Base-by-base conservation (phyloP, 1,140 invertebrate genomes). In the Hylaeus volcanicus region DNA sequence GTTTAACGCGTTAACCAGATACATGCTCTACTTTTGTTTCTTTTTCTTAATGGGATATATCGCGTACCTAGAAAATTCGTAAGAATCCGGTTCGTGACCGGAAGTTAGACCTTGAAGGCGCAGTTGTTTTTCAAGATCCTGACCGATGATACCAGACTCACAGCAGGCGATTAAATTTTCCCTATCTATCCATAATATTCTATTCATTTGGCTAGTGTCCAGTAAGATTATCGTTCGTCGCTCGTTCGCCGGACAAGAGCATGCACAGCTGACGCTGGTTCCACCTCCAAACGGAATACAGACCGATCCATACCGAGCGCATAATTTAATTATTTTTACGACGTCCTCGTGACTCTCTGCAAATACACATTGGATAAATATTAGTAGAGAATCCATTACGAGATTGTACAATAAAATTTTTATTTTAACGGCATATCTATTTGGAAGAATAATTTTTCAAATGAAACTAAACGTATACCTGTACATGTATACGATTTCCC, bases 11-110 rank as follows among this genome's bases (percentile, higher is more conserved):
- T 26, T 26, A 26, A 26, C 26, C 26, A 26, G 26, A 26, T 26
- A 26, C 26, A 0, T 26, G 26, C 26, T 26, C 26, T 26, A 26
- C 26, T 26, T 26, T 26, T 26, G 26, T 26, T 26, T 26, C 0
- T 26, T 26, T 12, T 26, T 58, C 6, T 64, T 53, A 48, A 61
- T 70, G 41, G 1, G 37, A 45, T 68, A 45, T 68, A 64, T 66
- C n/a, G 48, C 73, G 41, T 92, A 95, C 95, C 95, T 95, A 14
- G 97, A 98, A 92, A 99, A 99, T 93, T 99, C 99, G 92, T 98
- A 98, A 8, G 98, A 99, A 92, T 99, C 99, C 0, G 99, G 99
- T 92, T 99, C 99, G 92, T 99, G 99, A 0, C 98, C 98, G 5
- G 96, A 95, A 2, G 97, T 98, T 81, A 96, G 96, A 0, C 97